Evolutionary conservation across 2,888 invertebrate genomes (phyloP).

Genomic region (Cephus sareptanus): DNA sequence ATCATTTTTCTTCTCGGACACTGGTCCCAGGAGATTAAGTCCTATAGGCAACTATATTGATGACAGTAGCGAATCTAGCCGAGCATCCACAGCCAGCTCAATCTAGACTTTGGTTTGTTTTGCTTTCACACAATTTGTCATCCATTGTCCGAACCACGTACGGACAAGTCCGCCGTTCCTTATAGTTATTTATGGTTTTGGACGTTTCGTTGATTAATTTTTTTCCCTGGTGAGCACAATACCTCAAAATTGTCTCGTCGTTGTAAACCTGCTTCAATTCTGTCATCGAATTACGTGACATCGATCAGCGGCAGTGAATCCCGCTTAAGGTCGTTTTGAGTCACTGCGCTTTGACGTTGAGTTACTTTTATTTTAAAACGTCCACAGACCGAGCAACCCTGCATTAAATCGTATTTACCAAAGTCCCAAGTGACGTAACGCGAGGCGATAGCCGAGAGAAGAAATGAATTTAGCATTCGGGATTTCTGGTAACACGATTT

Average conservation of each 20-base stretch:
- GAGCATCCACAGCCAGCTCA: constrained; percentile 34
- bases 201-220: constrained; percentile 56
- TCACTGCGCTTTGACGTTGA: not conserved
- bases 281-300: not conserved
- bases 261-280: not conserved
- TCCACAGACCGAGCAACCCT: not conserved
- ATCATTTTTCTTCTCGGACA: constrained; percentile 46
- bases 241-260: constrained; percentile 28
- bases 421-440: constrained; percentile 38
- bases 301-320: not conserved
- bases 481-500: constrained; percentile 58
- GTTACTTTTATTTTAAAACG: not conserved
- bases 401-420: constrained; percentile 4
- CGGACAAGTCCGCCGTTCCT: constrained; percentile 27
- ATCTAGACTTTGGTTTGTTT: constrained; percentile 54
- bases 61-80: constrained; percentile 40
- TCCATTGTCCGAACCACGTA: constrained; percentile 53
- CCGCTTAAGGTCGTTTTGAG: not conserved
- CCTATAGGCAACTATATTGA: constrained; percentile 45
- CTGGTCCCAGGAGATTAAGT: constrained; percentile 43
- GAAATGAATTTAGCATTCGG: constrained; percentile 60
- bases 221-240: constrained; percentile 27
- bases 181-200: constrained; percentile 58
- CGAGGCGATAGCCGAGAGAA: constrained; percentile 31
- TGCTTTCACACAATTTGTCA: constrained; percentile 59